These are phyloP conservation scores for Piprites chloris DNA, from an alignment of 2,113 vertebrate genomes.

Conservation along the genomic window DNA sequence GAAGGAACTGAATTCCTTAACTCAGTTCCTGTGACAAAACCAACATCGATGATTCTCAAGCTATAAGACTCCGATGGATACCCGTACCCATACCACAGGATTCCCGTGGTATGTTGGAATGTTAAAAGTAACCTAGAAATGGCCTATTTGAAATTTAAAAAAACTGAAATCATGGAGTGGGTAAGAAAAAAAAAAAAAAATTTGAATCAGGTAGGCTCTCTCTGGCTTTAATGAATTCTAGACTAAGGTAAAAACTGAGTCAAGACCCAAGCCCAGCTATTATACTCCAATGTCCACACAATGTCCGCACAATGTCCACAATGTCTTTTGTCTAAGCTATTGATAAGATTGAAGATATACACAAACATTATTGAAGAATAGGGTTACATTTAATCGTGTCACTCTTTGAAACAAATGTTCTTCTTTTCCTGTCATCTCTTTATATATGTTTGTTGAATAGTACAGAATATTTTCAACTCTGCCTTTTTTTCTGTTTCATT, in stretches of 20 bases:
- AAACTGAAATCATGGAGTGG: background rate
- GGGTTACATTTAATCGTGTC: background rate
- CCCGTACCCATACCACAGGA: too few species aligned
- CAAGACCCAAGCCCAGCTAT: background rate
- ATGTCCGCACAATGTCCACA: too few species aligned
- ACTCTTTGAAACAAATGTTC: background rate
- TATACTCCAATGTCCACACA: background rate
- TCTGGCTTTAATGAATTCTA: background rate
- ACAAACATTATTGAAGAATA: background rate
- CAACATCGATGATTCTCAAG: background rate
- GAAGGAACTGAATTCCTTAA: background rate
- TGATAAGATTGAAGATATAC: background rate
- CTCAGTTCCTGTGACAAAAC: background rate
- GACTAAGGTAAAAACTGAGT: background rate
- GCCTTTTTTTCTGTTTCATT: background rate
- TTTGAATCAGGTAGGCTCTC: background rate
- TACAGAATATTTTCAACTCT: background rate
- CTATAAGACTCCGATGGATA: background rate
- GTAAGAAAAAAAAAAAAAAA: background rate
- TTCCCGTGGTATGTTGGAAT: background rate
- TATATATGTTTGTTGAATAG: background rate
- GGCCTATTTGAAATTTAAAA: background rate
- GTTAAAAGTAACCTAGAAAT: background rate
- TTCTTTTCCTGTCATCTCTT: background rate
- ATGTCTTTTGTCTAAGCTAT: background rate